Conservation (phyloP, 2,888 invertebrate species). For the Archaeoteleia sp. region DNA sequence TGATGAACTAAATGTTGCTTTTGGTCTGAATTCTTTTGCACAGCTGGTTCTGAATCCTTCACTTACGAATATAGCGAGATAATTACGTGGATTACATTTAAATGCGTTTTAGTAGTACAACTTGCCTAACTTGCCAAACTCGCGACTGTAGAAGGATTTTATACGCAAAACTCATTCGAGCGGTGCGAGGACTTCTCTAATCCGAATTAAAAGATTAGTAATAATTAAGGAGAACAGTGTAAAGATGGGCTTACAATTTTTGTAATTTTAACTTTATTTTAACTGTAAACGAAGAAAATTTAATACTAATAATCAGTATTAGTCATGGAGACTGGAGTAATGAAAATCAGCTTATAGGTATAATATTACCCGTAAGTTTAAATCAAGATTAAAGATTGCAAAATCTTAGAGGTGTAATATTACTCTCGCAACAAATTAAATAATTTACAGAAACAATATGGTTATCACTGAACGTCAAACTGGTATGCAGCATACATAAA, state of each 20-base stretch:
- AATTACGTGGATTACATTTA: conserved; percentile 30
- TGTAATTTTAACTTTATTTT: conserved; percentile 24
- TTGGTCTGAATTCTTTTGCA: conserved; percentile 6
- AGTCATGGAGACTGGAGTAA: background rate
- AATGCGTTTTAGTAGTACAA: conserved; percentile 66
- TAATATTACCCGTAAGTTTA: no score
- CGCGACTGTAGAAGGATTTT: conserved; percentile 56
- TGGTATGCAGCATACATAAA: no score
- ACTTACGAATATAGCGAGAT: conserved; percentile 26
- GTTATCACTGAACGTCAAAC: no score
- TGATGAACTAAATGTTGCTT: no score
- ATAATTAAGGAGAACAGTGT: conserved; percentile 39
- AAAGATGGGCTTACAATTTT: conserved; percentile 16
- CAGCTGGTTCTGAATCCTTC: conserved; percentile 20
- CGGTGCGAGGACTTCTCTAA: conserved; percentile 70
- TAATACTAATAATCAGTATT: conserved; percentile 12
- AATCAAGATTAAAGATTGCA: no score
- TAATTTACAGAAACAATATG: no score
- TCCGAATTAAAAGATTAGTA: conserved; percentile 68
- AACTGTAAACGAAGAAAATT: conserved; percentile 16
- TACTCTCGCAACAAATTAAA: no score
- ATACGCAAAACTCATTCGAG: conserved; percentile 37
- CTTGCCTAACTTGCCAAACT: conserved; percentile 74
- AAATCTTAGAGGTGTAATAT: no score
- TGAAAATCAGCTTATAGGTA: no score